A percentile compares a stretch with the other conserved stretches of the same genome.
These are phyloP conservation scores for Drosophila kanapiae DNA, from an alignment of 1,140 invertebrate species.

Conservation along the genomic window DNA sequence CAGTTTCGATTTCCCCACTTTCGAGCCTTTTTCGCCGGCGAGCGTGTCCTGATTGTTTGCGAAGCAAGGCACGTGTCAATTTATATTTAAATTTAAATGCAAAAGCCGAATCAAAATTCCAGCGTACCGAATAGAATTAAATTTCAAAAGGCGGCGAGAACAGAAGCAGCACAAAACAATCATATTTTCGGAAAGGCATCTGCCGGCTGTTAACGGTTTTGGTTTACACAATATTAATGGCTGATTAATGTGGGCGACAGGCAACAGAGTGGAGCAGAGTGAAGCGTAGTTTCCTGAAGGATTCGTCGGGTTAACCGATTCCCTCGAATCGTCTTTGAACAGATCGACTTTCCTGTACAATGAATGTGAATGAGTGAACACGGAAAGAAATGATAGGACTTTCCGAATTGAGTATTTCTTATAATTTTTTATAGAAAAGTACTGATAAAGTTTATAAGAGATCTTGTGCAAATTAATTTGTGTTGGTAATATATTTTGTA, in stretches of 20 bases:
- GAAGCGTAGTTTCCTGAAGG: slow-evolving; percentile 27
- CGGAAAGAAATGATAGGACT: neutral
- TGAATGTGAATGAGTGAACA: slow-evolving; percentile 6
- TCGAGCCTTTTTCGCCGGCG: slow-evolving; percentile 45
- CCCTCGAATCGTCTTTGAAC: slow-evolving; percentile 8
- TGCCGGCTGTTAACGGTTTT: slow-evolving; percentile 58
- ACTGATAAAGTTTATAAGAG: neutral
- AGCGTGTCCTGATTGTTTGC: slow-evolving; percentile 50
- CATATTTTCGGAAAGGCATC: slow-evolving; percentile 62
- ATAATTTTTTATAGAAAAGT: neutral
- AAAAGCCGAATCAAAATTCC: slow-evolving; percentile 67
- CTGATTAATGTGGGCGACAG: slow-evolving; percentile 63
- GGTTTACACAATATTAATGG: slow-evolving; percentile 67
- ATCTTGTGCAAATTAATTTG: too few relatives aligned
- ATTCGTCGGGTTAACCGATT: slow-evolving; percentile 22
- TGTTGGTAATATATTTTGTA: too few relatives aligned
- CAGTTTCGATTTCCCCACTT: slow-evolving; percentile 24
- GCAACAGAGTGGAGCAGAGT: slow-evolving; percentile 10
- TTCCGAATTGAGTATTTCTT: neutral
- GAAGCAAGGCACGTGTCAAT: slow-evolving; percentile 70
- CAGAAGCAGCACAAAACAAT: slow-evolving; percentile 56
- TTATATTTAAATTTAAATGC: slow-evolving; percentile 83
- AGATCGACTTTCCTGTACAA: slow-evolving; percentile 18
- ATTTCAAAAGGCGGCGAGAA: slow-evolving; percentile 60
- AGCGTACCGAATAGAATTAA: slow-evolving; percentile 66